These are phyloP conservation scores for Paraescarpia echinospica DNA, from an alignment of 1,140 invertebrate genomes.

Conservation along the genomic window DNA sequence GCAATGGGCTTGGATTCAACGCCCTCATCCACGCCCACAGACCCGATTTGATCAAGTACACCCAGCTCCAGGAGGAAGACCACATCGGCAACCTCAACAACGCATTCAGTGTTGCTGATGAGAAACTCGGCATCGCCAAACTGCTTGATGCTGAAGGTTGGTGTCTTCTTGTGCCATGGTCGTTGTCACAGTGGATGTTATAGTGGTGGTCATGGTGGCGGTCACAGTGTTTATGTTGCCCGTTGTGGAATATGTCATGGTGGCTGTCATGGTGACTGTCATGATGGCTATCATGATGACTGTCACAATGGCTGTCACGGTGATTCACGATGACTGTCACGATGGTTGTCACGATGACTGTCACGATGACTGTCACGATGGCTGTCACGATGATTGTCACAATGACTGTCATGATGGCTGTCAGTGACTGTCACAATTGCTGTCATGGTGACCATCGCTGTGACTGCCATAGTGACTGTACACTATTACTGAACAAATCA, in stretches of 20 bases:
- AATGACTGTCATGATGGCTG: not conserved
- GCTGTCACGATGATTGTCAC: not conserved
- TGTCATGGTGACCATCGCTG: not conserved
- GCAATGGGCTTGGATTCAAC: conserved; percentile 93
- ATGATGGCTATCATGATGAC: not conserved
- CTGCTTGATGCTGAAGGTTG: conserved; percentile 81
- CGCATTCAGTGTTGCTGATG: conserved; percentile 91
- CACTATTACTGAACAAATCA: no score
- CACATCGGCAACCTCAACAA: conserved; percentile 92
- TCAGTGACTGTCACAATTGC: not conserved
- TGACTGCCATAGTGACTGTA: not conserved
- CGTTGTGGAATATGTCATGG: no score
- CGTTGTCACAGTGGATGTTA: not conserved
- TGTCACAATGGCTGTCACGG: not conserved
- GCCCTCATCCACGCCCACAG: conserved; percentile 94
- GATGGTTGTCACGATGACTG: no score
- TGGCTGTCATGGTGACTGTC: not conserved
- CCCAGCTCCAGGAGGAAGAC: conserved; percentile 70
- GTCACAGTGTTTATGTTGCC: not conserved
- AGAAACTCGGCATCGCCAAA: conserved; percentile 84
- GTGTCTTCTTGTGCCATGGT: not conserved
- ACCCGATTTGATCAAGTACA: conserved; percentile 88
- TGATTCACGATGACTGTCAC: no score
- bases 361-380: not conserved
- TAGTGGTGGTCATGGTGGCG: not conserved